Conservation (phyloP, 2,113 vertebrate species). For the Apaloderma vittatum region DNA sequence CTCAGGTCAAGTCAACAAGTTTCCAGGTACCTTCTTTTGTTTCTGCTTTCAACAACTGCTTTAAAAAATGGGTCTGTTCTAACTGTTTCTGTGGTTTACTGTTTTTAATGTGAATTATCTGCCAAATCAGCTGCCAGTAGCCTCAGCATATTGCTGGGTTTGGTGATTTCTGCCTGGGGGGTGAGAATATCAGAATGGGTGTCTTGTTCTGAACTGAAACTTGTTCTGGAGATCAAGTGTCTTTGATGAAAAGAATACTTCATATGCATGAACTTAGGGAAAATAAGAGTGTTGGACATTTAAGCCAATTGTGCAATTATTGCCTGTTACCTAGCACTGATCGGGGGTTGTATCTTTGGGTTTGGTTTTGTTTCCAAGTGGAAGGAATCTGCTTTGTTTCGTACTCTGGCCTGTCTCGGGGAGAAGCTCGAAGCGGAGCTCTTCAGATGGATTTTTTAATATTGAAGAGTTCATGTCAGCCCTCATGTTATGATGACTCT, state of each 20-base stretch:
- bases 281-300: neutral
- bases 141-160: neutral
- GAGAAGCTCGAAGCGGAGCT: neutral
- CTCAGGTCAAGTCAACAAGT: conserved; percentile 98
- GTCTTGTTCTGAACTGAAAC: neutral
- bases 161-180: neutral
- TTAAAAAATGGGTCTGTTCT: neutral
- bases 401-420: neutral
- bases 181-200: neutral
- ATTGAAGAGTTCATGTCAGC: conserved; percentile 36
- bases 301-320: neutral
- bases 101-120: neutral
- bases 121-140: neutral
- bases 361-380: neutral
- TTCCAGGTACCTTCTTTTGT: conserved; percentile 87
- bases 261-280: neutral
- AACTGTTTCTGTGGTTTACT: neutral
- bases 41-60: neutral
- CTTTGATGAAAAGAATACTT: neutral
- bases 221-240: neutral
- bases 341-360: neutral
- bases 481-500: conserved; percentile 54
- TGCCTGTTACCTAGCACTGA: neutral
- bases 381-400: neutral
- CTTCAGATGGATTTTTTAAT: conserved; percentile 47